Evolutionary conservation across 2,113 vertebrate species (phyloP).

Genomic region (Neoarius graeffei): DNA sequence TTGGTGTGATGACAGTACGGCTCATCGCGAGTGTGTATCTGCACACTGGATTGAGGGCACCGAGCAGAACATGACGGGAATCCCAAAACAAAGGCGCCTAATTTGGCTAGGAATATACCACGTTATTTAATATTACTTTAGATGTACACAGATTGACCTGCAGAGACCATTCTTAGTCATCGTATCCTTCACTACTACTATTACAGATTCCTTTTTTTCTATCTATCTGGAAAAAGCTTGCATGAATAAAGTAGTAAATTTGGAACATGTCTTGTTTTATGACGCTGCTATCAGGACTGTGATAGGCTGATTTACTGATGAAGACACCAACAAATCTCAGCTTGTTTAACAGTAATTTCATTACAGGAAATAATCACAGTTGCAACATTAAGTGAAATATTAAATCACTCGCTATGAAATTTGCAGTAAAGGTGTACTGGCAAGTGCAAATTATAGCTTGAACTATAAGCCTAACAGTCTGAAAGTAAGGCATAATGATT

Average conservation of each 20-base stretch:
- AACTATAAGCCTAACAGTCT: background rate
- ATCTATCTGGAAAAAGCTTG: background rate
- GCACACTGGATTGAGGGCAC: slow-evolving; percentile 4
- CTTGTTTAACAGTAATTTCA: background rate
- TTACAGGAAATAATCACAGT: background rate
- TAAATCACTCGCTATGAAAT: background rate
- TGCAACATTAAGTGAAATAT: background rate
- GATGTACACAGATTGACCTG: background rate
- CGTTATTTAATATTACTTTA: background rate
- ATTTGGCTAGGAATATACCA: background rate
- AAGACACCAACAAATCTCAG: background rate
- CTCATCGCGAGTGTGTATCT: slow-evolving; percentile 36
- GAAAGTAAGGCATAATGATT: background rate
- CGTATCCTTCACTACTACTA: background rate
- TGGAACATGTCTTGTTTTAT: background rate
- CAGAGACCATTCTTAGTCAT: background rate
- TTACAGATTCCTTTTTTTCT: background rate
- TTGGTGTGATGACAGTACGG: slow-evolving; percentile 26
- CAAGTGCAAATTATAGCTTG: background rate
- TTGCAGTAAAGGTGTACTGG: background rate
- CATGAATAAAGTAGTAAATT: background rate
- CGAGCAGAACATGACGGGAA: background rate
- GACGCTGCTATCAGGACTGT: background rate
- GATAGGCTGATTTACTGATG: background rate
- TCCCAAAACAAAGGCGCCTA: slow-evolving; percentile 15